Percentiles rank a stretch among this genome's conserved stretches.
phyloP scores from a whole-genome alignment of 2,888 invertebrate genomes.

The Plebejus argus region DNA sequence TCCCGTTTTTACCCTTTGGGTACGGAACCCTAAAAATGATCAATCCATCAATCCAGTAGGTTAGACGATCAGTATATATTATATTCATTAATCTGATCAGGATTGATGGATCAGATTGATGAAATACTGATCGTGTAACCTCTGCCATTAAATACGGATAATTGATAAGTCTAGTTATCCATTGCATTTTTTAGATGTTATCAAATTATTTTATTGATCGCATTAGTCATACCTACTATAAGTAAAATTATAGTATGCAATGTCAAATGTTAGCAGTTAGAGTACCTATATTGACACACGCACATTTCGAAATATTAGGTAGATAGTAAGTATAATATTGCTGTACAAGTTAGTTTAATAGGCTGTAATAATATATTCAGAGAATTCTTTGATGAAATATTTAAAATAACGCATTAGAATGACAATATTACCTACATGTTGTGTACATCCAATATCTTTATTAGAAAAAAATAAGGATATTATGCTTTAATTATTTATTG shows the following conservation, averaged over 20 bases:
- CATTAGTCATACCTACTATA: conserved; percentile 22
- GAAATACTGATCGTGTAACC: too few relatives aligned
- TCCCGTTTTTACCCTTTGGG: too few relatives aligned
- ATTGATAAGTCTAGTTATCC: background rate
- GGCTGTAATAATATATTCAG: conserved; percentile 7
- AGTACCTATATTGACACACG: background rate
- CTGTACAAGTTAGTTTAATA: background rate
- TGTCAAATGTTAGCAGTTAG: background rate
- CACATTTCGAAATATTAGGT: background rate
- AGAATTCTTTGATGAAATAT: background rate
- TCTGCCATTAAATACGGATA: background rate
- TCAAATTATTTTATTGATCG: conserved; percentile 19
- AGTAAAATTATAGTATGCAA: background rate
- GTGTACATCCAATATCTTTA: background rate
- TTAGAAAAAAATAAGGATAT: too few relatives aligned
- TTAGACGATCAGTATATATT: too few relatives aligned
- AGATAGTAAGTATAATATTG: background rate
- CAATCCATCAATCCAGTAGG: too few relatives aligned
- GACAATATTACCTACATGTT: background rate
- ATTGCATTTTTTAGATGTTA: conserved; percentile 25
- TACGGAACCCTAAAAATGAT: too few relatives aligned
- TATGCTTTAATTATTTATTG: too few relatives aligned
- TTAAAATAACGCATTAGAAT: background rate
- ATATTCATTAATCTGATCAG: too few relatives aligned
- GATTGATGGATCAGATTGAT: too few relatives aligned